phyloP scores from a whole-genome alignment of 2,797 vertebrate species.

The Sebastes oblongus region DNA sequence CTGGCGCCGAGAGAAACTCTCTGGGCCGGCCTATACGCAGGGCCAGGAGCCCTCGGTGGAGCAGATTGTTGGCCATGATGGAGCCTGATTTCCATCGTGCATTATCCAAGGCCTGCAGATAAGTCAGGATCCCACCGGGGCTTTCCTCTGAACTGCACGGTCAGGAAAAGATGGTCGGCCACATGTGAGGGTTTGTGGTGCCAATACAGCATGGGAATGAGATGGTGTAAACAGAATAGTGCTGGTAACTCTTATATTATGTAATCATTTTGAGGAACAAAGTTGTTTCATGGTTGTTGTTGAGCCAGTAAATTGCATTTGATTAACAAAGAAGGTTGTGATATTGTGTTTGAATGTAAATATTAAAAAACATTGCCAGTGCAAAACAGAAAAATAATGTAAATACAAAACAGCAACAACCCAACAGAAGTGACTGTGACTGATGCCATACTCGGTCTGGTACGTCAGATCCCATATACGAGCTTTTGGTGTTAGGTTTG shows the following conservation, averaged over 20 bases:
- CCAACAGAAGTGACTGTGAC: neutral
- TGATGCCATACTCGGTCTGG: too few species aligned
- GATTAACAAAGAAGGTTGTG: neutral
- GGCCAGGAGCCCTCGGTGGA: constrained; percentile 41
- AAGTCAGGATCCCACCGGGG: constrained; percentile 55
- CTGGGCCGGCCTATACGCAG: neutral
- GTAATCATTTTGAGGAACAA: neutral
- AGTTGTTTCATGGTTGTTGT: neutral
- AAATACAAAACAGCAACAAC: neutral
- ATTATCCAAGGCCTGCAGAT: constrained; percentile 65
- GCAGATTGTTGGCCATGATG: constrained; percentile 73
- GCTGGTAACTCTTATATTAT: neutral
- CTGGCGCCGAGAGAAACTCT: neutral
- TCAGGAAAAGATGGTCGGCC: constrained; percentile 34
- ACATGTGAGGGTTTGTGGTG: constrained; percentile 41
- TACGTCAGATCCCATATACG: too few species aligned
- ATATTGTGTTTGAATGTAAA: neutral
- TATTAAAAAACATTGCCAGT: neutral
- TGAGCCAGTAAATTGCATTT: neutral
- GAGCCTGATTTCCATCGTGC: constrained; percentile 65
- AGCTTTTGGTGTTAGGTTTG: too few species aligned
- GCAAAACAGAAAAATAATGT: neutral
- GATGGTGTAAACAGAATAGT: neutral
- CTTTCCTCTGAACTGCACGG: constrained; percentile 34
- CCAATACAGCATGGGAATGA: constrained; percentile 11